phyloP scores from a whole-genome alignment of 2,888 invertebrate species.

The Crematogaster levior region DNA sequence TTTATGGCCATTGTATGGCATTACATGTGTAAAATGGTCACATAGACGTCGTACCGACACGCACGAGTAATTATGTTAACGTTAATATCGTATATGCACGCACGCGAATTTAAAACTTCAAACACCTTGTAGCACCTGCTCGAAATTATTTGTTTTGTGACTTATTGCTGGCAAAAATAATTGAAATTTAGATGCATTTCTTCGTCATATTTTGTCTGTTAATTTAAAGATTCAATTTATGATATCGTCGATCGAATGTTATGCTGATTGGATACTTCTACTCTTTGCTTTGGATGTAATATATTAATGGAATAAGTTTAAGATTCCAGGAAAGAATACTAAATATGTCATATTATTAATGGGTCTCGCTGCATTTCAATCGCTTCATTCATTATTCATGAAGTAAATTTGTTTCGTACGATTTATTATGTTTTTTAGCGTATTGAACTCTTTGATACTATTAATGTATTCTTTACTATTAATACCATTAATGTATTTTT shows the following conservation, averaged over 20 bases:
- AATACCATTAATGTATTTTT: not conserved
- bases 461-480: slow-evolving; percentile 8
- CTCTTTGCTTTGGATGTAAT: not conserved
- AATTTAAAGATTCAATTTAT: not conserved
- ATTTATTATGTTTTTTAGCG: not conserved
- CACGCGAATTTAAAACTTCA: slow-evolving; percentile 66
- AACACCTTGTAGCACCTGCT: slow-evolving; percentile 47
- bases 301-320: not conserved
- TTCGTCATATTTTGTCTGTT: not conserved
- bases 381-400: not conserved
- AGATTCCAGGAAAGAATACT: not conserved
- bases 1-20: slow-evolving; percentile 77
- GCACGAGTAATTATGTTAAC: slow-evolving; percentile 68
- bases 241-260: not conserved
- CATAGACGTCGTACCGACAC: slow-evolving; percentile 69
- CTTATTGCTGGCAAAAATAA: not conserved
- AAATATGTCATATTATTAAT: not conserved
- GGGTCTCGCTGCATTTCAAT: not conserved
- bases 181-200: slow-evolving; percentile 1
- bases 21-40: slow-evolving; percentile 75
- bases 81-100: slow-evolving; percentile 72
- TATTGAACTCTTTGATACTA: not conserved
- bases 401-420: not conserved
- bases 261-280: not conserved
- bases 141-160: slow-evolving; percentile 4